A percentile compares a stretch with the other conserved stretches of the same genome.
Evolutionary conservation across 2,888 invertebrate genomes (phyloP).

Genomic region (Trisateles emortualis): DNA sequence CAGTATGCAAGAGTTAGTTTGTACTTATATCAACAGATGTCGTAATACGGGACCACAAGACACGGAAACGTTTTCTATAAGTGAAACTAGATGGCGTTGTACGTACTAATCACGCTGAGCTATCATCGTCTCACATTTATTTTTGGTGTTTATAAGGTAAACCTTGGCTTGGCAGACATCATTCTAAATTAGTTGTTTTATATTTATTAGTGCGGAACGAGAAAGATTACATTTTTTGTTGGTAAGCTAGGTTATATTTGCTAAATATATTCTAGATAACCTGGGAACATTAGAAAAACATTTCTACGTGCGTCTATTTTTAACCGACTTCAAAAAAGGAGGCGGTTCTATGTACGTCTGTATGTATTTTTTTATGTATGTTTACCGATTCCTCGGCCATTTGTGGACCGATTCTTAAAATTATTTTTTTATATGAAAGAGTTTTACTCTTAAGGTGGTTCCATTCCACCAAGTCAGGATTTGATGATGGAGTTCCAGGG

Average conservation of each 20-base stretch:
- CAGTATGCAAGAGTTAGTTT: not conserved
- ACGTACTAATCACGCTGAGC: constrained; percentile 30
- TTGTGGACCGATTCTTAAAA: no score
- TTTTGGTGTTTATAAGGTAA: constrained; percentile 73
- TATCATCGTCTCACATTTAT: constrained; percentile 69
- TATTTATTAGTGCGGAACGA: constrained; percentile 38
- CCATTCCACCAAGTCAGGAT: no score
- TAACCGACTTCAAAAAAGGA: no score
- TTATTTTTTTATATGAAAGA: no score
- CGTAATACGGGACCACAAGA: not conserved
- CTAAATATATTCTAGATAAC: not conserved
- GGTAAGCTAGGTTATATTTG: constrained; percentile 22
- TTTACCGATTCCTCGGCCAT: no score
- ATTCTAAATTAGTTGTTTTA: constrained; percentile 54
- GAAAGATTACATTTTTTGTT: constrained; percentile 31
- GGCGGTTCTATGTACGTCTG: no score
- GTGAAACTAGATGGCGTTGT: constrained; percentile 62
- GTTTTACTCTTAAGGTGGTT: no score
- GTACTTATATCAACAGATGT: not conserved
- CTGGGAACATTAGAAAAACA: not conserved
- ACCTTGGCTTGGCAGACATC: constrained; percentile 54
- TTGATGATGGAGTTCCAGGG: no score
- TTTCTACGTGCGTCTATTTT: no score
- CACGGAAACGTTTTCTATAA: not conserved
- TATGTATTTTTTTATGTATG: no score